phyloP scores from a whole-genome alignment of 1,140 invertebrate genomes.

The Magallana ariakensis region DNA sequence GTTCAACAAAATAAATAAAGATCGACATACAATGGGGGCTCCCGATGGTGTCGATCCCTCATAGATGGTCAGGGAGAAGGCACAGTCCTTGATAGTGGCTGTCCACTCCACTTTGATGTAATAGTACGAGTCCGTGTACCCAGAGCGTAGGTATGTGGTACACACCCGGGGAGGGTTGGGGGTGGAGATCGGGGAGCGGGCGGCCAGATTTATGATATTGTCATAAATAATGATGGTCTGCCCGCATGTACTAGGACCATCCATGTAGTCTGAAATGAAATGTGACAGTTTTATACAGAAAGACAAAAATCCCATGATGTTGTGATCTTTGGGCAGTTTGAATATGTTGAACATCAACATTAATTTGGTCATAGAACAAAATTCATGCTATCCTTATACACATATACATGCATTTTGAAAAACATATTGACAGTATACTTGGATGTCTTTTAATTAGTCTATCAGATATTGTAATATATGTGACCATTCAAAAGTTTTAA shows the following conservation, averaged over 20 bases:
- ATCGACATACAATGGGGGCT: conserved; percentile 61
- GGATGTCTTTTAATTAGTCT: no score
- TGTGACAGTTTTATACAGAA: no score
- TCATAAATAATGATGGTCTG: conserved; percentile 63
- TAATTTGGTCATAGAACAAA: no score
- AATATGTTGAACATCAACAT: no score
- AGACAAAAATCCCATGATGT: no score
- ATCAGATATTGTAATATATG: no score
- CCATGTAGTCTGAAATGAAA: conserved; percentile 51
- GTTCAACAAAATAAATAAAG: no score
- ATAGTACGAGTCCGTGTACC: conserved; percentile 61
- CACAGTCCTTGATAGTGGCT: conserved; percentile 63
- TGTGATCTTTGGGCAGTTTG: no score
- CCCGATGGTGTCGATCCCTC: conserved; percentile 56
- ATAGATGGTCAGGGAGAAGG: conserved; percentile 61
- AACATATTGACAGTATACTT: no score
- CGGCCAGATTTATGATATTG: conserved; percentile 56
- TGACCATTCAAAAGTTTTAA: no score
- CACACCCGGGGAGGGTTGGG: conserved; percentile 64
- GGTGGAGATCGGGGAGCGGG: conserved; percentile 59
- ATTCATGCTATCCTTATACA: no score
- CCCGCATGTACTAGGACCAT: conserved; percentile 60
- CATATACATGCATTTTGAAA: no score
- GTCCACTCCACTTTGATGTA: conserved; percentile 63
- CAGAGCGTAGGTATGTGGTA: conserved; percentile 59